Percentiles rank a stretch among this genome's conserved stretches.
These are phyloP conservation scores for Scaptomyza flava DNA, from an alignment of 2,888 invertebrate genomes.

Conservation along the genomic window DNA sequence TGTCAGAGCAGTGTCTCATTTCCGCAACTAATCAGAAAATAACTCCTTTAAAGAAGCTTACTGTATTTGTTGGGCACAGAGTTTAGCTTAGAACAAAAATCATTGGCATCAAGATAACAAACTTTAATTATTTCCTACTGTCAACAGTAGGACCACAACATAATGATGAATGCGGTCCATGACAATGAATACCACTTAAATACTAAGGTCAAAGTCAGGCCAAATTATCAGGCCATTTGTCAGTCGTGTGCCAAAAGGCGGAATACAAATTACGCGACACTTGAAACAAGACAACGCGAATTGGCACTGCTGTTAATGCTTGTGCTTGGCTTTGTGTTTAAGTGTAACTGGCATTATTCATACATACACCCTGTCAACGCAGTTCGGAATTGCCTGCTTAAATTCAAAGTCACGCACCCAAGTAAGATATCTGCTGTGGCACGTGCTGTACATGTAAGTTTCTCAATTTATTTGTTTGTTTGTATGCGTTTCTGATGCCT, in stretches of 20 bases:
- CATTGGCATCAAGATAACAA: too few species aligned
- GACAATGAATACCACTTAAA: conserved; percentile 10
- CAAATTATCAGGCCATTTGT: conserved; percentile 47
- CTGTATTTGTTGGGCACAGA: not conserved
- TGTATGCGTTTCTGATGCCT: conserved; percentile 28
- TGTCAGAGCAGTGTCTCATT: not conserved
- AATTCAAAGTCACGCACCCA: conserved; percentile 48
- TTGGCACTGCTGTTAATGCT: conserved; percentile 33
- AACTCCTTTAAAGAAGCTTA: not conserved
- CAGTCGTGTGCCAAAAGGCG: conserved; percentile 30
- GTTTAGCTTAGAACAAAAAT: not conserved
- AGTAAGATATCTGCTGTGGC: conserved; percentile 37
- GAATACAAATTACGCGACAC: conserved; percentile 45
- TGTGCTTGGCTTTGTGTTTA: conserved; percentile 1
- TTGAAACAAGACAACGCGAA: conserved; percentile 35
- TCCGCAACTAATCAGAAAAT: not conserved
- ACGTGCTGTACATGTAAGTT: conserved; percentile 23
- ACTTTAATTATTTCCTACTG: conserved; percentile 6
- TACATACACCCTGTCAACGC: conserved; percentile 10
- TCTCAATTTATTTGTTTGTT: conserved; percentile 5
- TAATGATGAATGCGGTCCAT: conserved; percentile 8
- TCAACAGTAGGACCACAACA: conserved; percentile 1
- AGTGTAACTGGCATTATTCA: conserved; percentile 32
- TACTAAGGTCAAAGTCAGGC: conserved; percentile 8
- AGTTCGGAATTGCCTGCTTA: conserved; percentile 41